Evolutionary conservation across 2,888 invertebrate species (phyloP), one percentile per base, ranked within the genome.

Genomic region (Sesamia inferens): DNA sequence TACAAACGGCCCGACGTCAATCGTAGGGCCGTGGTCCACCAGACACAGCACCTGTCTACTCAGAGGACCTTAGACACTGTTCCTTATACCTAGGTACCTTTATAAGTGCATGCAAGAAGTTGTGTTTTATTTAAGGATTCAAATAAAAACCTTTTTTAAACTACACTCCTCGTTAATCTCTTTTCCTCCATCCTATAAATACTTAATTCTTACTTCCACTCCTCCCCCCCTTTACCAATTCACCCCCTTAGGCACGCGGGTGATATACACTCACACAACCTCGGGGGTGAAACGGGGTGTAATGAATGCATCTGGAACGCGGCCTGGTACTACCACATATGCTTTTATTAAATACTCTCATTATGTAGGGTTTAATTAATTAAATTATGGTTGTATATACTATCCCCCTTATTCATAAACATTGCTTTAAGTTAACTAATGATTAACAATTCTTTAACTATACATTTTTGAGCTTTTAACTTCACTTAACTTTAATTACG

Each of bases 241-340:
- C 48, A 22, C 63, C 72, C 71, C 66, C 54, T 39, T 68, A 69
- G 68, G 77, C 57, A 39, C 42, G 48, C 70, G 55, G 61, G 72
- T 78, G 76, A 81, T 72, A 69, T 63, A 78, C 39, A 11, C 22
- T 44, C 68, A 11, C 48, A 71, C 55, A 61, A 61, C 55, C 64
- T 31, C 19, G 10, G 58, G 70, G 70, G 31, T 63, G 16, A 47
- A 70, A 44, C 5, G 11, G 71, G 67, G 65, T 19, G 74, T 71
- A 85, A 84, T 83, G 65, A 83, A 85, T 85, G 84, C 84, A 81
- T 76, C 71, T 85, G 65, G 84, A 76, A 70, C 85, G 62, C 64
- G 71, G 24, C 64, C 13, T 5, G 14, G 59, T n/a, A 55, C 57
- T 39, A 68, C 31, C 39, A 44, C 55, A 68, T 39, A 67, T 39